A percentile compares a stretch with the other conserved stretches of the same genome.
Evolutionary conservation across 2,888 invertebrate species (phyloP).

Genomic region (Kryphioiulus occultus): DNA sequence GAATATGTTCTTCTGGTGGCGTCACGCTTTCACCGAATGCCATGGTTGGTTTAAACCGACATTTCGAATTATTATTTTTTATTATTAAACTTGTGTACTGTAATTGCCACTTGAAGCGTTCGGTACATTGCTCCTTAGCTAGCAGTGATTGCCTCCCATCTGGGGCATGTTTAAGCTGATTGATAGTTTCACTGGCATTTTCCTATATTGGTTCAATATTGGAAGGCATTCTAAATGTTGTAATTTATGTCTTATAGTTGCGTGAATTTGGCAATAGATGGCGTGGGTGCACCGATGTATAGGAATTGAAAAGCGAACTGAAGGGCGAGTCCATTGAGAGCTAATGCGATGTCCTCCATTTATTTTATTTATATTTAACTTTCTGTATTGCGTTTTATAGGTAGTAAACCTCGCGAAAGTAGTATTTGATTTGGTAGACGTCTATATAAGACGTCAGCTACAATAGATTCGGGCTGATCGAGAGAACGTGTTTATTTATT

Average conservation of each 20-base stretch:
- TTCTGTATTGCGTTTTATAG: constrained; percentile 9
- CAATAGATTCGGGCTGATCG: constrained; percentile 1
- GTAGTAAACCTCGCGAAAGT: neutral
- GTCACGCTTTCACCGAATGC: no score
- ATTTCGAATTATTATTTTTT: no score
- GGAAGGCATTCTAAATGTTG: neutral
- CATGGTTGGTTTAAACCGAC: no score
- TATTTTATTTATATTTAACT: constrained; percentile 40
- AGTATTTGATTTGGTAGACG: constrained; percentile 32
- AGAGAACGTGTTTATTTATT: constrained; percentile 35
- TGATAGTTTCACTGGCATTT: neutral
- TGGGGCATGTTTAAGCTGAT: neutral
- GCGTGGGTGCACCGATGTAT: neutral
- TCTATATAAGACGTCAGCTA: neutral
- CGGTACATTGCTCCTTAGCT: neutral
- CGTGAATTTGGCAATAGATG: neutral
- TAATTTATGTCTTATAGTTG: neutral
- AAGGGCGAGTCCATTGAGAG: neutral
- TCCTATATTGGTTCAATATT: no score
- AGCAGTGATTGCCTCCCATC: constrained; percentile 14
- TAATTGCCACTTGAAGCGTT: no score
- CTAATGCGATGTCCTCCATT: constrained; percentile 1
- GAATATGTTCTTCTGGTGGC: no score
- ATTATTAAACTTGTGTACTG: no score
- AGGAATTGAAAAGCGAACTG: neutral